Evolutionary conservation across 2,113 vertebrate genomes (phyloP).

Genomic region (Crotophaga sulcirostris): DNA sequence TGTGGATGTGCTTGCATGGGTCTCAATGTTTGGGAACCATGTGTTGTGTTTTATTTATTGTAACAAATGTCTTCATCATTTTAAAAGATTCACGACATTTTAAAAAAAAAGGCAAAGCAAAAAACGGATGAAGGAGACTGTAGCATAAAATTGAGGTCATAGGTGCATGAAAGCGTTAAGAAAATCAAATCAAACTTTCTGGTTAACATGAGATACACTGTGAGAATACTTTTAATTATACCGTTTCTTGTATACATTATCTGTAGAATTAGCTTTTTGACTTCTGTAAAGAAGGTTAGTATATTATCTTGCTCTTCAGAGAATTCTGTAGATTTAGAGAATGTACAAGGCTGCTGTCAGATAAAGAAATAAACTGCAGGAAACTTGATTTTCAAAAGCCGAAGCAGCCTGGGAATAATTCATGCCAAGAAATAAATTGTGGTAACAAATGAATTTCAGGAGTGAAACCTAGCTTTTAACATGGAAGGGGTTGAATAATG

Average conservation of each 20-base stretch:
- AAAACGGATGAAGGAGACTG: neutral
- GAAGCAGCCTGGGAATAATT: constrained; percentile 24
- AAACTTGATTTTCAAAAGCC: neutral
- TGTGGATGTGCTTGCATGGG: accelerated
- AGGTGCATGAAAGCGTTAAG: neutral
- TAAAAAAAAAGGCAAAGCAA: neutral
- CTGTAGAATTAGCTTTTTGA: neutral
- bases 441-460: constrained; percentile 38
- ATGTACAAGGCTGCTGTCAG: neutral
- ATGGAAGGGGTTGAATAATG: neutral
- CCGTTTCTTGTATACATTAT: neutral
- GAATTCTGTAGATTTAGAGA: neutral
- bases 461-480: neutral
- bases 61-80: neutral
- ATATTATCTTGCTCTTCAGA: neutral
- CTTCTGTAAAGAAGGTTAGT: neutral
- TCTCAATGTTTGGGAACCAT: neutral
- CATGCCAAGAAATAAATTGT: constrained; percentile 41
- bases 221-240: neutral
- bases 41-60: neutral
- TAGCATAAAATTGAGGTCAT: neutral
- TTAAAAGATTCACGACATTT: neutral
- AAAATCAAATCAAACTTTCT: neutral
- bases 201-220: neutral
- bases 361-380: constrained; percentile 26